These are phyloP conservation scores for Ceratothoa steindachneri DNA, from an alignment of 2,888 invertebrate genomes.

Conservation along the genomic window DNA sequence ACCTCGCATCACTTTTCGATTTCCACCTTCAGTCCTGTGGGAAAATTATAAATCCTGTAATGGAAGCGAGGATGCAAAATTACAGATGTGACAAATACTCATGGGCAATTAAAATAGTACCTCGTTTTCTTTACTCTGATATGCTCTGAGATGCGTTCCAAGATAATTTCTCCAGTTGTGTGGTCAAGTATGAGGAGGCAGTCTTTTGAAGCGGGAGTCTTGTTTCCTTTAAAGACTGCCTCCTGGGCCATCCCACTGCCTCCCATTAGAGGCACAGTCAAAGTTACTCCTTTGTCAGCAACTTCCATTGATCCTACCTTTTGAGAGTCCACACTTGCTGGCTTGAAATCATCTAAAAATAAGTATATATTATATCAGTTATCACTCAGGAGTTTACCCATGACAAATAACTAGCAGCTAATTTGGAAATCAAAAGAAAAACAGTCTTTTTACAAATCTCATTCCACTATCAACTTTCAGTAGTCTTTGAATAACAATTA, in stretches of 20 bases:
- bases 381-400: no score
- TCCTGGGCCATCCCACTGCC: conserved; percentile 63
- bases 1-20: background rate
- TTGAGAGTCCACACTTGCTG: conserved; percentile 91
- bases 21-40: background rate
- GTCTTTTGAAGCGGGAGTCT: conserved; percentile 85
- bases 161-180: conserved; percentile 83
- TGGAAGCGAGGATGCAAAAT: no score
- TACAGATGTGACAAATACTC: no score
- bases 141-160: conserved; percentile 86
- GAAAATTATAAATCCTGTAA: background rate
- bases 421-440: no score
- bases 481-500: no score
- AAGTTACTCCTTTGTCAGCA: conserved; percentile 65
- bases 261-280: conserved; percentile 91
- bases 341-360: conserved; percentile 79
- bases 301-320: conserved; percentile 80
- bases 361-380: background rate
- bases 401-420: no score
- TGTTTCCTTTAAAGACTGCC: conserved; percentile 91
- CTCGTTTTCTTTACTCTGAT: conserved; percentile 85
- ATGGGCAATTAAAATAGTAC: conserved; percentile 10
- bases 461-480: no score
- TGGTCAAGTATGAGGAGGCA: conserved; percentile 91
- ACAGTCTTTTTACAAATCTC: no score